Percentiles rank a stretch among this genome's conserved stretches.
These are phyloP conservation scores for Anableps anableps DNA, from an alignment of 2,797 vertebrate genomes.

Conservation along the genomic window DNA sequence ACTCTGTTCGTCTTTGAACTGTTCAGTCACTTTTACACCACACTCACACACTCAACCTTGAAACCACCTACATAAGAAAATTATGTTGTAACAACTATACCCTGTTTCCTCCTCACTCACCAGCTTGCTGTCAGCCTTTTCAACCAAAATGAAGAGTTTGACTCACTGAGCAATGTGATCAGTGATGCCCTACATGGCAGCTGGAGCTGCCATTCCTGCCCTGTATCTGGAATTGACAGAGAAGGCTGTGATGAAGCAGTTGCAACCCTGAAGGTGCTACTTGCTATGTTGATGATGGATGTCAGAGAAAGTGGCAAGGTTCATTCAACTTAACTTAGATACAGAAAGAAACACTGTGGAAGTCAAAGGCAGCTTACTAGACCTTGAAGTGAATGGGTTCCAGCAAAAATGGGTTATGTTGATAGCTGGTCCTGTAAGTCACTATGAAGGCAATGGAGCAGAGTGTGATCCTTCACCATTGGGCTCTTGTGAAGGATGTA, in stretches of 20 bases:
- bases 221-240: constrained; percentile 31
- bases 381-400: constrained; percentile 21
- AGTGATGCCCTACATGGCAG: constrained; percentile 9
- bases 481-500: background rate
- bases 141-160: background rate
- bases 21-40: background rate
- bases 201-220: background rate
- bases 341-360: constrained; percentile 34
- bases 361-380: constrained; percentile 34
- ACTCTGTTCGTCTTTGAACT: constrained; percentile 11
- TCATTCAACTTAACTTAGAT: constrained; percentile 29
- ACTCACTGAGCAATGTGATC: constrained; percentile 6
- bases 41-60: constrained; percentile 2
- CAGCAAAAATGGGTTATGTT: background rate
- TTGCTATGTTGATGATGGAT: constrained; percentile 28
- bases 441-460: background rate
- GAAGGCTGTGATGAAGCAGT: constrained; percentile 44
- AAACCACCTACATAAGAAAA: background rate
- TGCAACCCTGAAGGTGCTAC: constrained; percentile 34
- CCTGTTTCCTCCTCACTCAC: background rate
- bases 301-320: constrained; percentile 30
- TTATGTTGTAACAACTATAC: background rate
- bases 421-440: constrained; percentile 19
- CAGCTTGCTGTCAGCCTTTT: background rate
- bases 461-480: constrained; percentile 1